Percentiles rank a stretch among this genome's conserved stretches.
These are phyloP conservation scores for Lota lota DNA, from an alignment of 2,113 vertebrate species.

Conservation along the genomic window DNA sequence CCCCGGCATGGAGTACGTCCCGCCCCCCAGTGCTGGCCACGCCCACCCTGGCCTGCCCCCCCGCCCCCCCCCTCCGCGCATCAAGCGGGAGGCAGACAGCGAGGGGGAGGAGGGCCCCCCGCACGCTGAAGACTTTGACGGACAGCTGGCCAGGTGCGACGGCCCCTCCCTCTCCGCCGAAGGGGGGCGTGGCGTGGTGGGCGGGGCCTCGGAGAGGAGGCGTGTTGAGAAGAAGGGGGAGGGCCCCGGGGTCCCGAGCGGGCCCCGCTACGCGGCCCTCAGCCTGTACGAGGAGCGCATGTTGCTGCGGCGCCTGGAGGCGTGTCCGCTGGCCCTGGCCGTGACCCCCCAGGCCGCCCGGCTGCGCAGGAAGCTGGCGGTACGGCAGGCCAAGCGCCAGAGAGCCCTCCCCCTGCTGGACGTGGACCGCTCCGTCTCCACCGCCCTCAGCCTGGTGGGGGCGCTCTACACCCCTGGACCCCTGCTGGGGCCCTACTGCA, in stretches of 20 bases:
- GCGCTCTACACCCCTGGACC: slow-evolving; percentile 80
- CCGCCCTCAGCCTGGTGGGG: slow-evolving; percentile 85
- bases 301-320: slow-evolving; percentile 84
- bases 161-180: slow-evolving; percentile 45
- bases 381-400: slow-evolving; percentile 89
- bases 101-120: slow-evolving; percentile 84
- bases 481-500: slow-evolving; percentile 68
- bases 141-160: neutral
- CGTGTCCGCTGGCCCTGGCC: slow-evolving; percentile 83
- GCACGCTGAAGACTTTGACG: slow-evolving; percentile 72
- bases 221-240: slow-evolving; percentile 27
- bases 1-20: slow-evolving; percentile 90
- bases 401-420: slow-evolving; percentile 89
- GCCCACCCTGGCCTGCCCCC: slow-evolving; percentile 82
- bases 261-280: slow-evolving; percentile 64
- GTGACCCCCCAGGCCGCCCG: slow-evolving; percentile 87
- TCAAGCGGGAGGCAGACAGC: slow-evolving; percentile 91
- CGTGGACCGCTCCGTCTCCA: slow-evolving; percentile 84
- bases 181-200: slow-evolving; percentile 65
- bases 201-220: slow-evolving; percentile 38
- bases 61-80: slow-evolving; percentile 74
- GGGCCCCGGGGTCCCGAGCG: rapidly evolving
- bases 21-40: slow-evolving; percentile 71
- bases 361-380: slow-evolving; percentile 85
- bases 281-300: slow-evolving; percentile 90